phyloP scores from a whole-genome alignment of 2,888 invertebrate species.

The Pycnomerus fuliginosus region DNA sequence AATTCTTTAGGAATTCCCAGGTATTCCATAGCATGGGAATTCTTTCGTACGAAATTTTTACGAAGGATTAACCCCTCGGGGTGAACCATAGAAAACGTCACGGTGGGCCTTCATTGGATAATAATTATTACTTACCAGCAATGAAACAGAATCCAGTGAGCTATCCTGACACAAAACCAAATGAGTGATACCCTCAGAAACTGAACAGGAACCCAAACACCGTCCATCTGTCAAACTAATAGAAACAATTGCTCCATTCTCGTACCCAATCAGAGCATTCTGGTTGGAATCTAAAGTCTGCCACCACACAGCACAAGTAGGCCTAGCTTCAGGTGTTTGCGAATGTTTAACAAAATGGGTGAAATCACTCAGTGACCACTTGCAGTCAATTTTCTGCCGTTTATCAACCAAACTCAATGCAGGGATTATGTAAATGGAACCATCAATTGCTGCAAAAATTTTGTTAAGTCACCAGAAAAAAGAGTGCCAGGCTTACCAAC shows the following conservation, averaged over 20 bases:
- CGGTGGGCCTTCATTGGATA: conserved; percentile 2
- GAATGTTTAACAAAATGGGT: conserved; percentile 54
- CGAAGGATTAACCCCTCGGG: too few relatives aligned
- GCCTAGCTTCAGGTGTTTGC: conserved; percentile 51
- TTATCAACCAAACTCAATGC: conserved; percentile 60
- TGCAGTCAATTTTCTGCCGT: conserved; percentile 56
- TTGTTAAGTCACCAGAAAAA: conserved; percentile 2
- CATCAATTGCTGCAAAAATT: conserved; percentile 54
- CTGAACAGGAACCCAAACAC: conserved; percentile 65
- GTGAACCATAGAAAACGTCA: conserved; percentile 9
- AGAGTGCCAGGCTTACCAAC: conserved; percentile 52
- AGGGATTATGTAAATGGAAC: conserved; percentile 63
- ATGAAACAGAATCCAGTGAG: conserved; percentile 59
- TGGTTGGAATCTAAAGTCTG: conserved; percentile 71
- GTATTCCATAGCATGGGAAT: too few relatives aligned
- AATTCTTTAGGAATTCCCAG: too few relatives aligned
- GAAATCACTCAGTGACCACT: conserved; percentile 61
- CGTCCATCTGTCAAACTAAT: conserved; percentile 71
- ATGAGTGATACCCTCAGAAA: conserved; percentile 63
- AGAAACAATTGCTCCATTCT: conserved; percentile 59
- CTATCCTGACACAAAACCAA: conserved; percentile 74
- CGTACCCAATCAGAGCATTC: conserved; percentile 70
- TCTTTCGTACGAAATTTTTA: too few relatives aligned
- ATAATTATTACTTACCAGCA: conserved; percentile 61
- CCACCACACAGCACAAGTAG: conserved; percentile 74